Base-by-base conservation (phyloP, 2,888 invertebrate species). In the Dynastes tityus region DNA sequence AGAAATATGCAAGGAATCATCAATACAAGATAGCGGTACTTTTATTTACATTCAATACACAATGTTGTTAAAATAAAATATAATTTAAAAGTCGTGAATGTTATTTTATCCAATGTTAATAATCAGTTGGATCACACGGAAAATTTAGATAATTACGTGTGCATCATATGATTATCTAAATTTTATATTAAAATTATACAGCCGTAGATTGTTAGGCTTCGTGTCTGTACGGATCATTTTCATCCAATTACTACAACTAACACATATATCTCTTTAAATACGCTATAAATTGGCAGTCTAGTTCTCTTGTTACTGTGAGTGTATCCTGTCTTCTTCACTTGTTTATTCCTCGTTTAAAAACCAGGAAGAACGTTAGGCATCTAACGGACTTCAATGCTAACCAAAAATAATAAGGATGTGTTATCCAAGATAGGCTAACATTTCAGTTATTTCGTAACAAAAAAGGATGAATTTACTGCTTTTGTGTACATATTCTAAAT, bases 271-370 rank as follows among this genome's bases (percentile, higher is more conserved):
- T 51, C 51, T 27, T 40, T 68, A 68, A 68, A 68, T 68, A 68
- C 68, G 51, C 51, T 51, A 40, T 68, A 68, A 68, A 68, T 68
- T 51, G 68, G 27, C 68, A 68, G 27, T 51, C 51, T 32, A 51
- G 27, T 68, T 27, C 67, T 68, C 68, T 68, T 68, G 68, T 68
- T 68, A 68, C 68, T 68, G 68, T 51, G 68, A 68, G 51, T 68
- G 22, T 51, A 68, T 68, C 51, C 51, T 68, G 32, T 74, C 73
- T 61, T 74, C 73, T 74, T 74, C 61, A 74, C 73, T 74, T 45
- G 61, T 74, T 68, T 74, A 61, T 61, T 55, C 63, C 37, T 45
- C 73, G 45, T 74, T 74, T 63, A 74, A 74, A 61, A 45, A 74
- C 45, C 73, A 61, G 73, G 73, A 74, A 74, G 73, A 74, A 22